Percentiles rank a stretch among this genome's conserved stretches.
phyloP scores from a whole-genome alignment of 2,113 vertebrate species.

The Rhizomys pruinosus region DNA sequence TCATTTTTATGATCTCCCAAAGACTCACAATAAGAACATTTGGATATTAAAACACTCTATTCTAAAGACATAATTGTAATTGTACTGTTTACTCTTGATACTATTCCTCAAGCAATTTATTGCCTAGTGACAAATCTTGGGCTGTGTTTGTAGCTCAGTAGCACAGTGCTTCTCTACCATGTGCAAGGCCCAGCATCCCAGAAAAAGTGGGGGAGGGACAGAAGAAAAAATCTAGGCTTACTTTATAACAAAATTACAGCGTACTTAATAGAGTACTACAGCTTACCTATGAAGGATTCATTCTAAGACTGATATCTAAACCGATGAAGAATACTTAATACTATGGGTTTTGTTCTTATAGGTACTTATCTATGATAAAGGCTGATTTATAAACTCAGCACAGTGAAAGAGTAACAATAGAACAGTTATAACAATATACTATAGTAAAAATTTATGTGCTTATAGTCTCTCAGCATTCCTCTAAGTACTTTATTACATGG shows the following conservation, averaged over 20 bases:
- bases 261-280: background rate
- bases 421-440: background rate
- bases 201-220: background rate
- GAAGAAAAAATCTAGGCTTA: slow-evolving; percentile 37
- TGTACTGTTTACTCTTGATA: slow-evolving; percentile 73
- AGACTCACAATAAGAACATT: slow-evolving; percentile 64
- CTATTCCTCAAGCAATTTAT: slow-evolving; percentile 45
- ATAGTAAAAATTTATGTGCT: background rate
- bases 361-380: background rate
- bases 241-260: slow-evolving; percentile 71
- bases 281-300: background rate
- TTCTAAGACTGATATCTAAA: background rate
- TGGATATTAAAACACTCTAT: slow-evolving; percentile 68
- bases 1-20: slow-evolving; percentile 76
- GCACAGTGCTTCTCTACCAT: background rate
- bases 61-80: slow-evolving; percentile 74
- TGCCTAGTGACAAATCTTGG: background rate
- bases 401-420: background rate
- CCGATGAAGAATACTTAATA: background rate
- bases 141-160: background rate
- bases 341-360: background rate
- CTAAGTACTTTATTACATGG: background rate
- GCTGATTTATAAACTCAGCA: background rate
- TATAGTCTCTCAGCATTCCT: background rate
- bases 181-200: background rate